phyloP scores from a whole-genome alignment of 2,113 vertebrate species.

The Osmerus eperlanus region DNA sequence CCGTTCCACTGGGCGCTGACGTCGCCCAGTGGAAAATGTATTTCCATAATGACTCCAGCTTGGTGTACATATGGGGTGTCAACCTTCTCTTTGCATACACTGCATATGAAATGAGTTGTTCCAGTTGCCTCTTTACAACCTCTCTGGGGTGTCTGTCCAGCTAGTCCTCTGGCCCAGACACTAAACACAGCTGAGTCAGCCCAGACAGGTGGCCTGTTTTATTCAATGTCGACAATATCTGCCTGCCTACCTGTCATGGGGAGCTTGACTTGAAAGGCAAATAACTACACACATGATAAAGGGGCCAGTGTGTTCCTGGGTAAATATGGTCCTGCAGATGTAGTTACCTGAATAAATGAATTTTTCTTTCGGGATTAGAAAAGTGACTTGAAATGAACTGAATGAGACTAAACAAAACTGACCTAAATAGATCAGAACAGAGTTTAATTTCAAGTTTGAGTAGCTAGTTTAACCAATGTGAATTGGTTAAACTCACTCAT shows the following conservation, averaged over 20 bases:
- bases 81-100: slow-evolving; percentile 41
- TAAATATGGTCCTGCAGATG: too few species aligned
- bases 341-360: too few species aligned
- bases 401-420: too few species aligned
- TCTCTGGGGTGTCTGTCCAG: slow-evolving; percentile 46
- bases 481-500: too few species aligned
- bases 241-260: slow-evolving; percentile 23
- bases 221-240: slow-evolving; percentile 50
- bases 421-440: too few species aligned
- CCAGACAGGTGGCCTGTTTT: slow-evolving; percentile 52
- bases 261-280: background rate
- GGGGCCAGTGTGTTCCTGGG: background rate
- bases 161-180: slow-evolving; percentile 28
- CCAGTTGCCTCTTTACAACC: slow-evolving; percentile 52
- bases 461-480: too few species aligned
- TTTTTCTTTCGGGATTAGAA: too few species aligned
- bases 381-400: too few species aligned
- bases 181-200: slow-evolving; percentile 44
- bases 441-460: too few species aligned
- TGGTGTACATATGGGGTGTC: slow-evolving; percentile 47
- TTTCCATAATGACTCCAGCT: slow-evolving; percentile 64
- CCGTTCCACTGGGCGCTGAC: too few species aligned
- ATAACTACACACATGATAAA: background rate
- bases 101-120: slow-evolving; percentile 57
- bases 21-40: slow-evolving; percentile 27